Base-by-base conservation (phyloP, 2,797 vertebrate species). In the Pagetopsis macropterus region DNA sequence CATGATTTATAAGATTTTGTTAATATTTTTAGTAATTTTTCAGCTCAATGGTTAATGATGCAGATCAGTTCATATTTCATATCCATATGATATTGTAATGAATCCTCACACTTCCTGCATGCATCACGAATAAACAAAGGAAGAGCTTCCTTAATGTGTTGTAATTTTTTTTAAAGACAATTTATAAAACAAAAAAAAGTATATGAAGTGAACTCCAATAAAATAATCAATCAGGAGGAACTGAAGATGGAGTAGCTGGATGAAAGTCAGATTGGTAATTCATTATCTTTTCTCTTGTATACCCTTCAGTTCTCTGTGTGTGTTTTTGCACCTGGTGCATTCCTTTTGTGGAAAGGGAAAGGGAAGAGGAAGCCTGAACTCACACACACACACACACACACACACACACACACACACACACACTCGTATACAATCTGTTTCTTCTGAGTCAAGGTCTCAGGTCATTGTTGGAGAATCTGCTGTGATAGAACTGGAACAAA, bases 381-480 rank as follows among this genome's bases (percentile, higher is more conserved):
- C 54, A 70, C 56, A 59, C 62, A 56, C 65, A 63, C 1, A 51
- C 23, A 16, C 33, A 23, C 46, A 14, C 19, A 52, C 54, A 48
- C 63, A 60, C 23, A 44, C 60, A 8, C 2, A 50, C 21, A 21
- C 51, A 57, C 37, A 44, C 60, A 8, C 2, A 44, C 52, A 70
- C 65, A 62, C 19, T 3, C 49, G 16, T 9, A 19, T 48, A 63
- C 67, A 62, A 70, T 61, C 33, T 6, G 62, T 54, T 64, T 57
- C 62, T 46, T 71, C 31, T 75, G 64, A 83, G 56, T 87, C 84
- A 82, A 77, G 75, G 79, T 86, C 71, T 82, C 19, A 51, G 58
- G 64, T 75, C 76, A 65, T 55, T 0, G n/a, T 73, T 68, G 1
- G 37, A 71, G 65, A 43, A 65, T 84, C 60, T 71, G 73, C 73